These are phyloP conservation scores for Syngnathus floridae DNA, from an alignment of 2,113 vertebrate genomes.

Conservation along the genomic window DNA sequence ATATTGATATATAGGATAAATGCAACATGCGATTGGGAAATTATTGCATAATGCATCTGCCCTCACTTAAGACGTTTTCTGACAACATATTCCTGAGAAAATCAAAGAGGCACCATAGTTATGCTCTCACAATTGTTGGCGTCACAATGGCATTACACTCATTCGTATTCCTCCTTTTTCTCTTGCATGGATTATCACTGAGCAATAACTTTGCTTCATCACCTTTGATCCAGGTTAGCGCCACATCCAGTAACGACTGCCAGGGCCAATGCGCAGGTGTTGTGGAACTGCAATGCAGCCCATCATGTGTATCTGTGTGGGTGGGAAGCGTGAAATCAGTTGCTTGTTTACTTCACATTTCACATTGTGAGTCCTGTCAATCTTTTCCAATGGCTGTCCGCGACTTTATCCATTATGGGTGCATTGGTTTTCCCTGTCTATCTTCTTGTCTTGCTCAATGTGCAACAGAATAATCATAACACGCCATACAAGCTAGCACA, in stretches of 20 bases:
- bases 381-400: constrained; percentile 43
- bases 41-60: no score
- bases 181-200: no score
- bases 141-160: no score
- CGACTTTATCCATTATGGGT: constrained; percentile 31
- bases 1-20: no score
- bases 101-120: no score
- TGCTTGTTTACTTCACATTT: constrained; percentile 59
- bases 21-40: no score
- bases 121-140: no score
- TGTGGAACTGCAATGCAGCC: constrained; percentile 25
- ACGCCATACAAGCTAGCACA: not conserved
- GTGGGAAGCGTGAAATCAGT: constrained; percentile 58
- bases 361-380: constrained; percentile 46
- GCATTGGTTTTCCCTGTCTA: constrained; percentile 15
- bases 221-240: constrained; percentile 8
- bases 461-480: constrained; percentile 22
- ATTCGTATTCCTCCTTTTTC: no score
- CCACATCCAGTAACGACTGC: constrained; percentile 47
- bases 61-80: no score
- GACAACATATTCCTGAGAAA: no score
- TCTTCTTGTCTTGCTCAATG: not conserved
- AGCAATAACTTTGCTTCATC: constrained; percentile 13
- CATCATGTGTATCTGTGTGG: constrained; percentile 23
- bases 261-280: constrained; percentile 41